Conservation (phyloP, 1,140 invertebrate genomes). For the Ladona fulva region DNA sequence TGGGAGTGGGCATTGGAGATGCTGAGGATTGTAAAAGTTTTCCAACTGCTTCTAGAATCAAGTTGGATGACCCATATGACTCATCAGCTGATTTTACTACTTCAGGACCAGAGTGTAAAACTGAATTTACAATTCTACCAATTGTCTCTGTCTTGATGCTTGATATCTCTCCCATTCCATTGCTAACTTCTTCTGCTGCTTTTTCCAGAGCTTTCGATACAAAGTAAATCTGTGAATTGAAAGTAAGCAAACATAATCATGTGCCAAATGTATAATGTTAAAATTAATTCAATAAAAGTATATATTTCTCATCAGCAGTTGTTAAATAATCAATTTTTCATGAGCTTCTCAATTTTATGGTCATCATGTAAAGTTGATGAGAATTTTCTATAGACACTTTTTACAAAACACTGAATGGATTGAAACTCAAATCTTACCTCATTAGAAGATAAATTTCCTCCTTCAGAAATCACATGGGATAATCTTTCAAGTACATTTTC, state of each 20-base stretch:
- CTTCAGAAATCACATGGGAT: background rate
- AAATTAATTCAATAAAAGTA: no score
- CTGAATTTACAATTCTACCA: background rate
- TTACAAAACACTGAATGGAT: no score
- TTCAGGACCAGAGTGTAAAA: background rate
- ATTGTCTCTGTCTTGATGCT: background rate
- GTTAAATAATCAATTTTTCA: no score
- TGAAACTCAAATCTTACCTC: background rate
- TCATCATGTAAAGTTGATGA: no score
- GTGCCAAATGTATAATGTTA: no score
- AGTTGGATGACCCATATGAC: background rate
- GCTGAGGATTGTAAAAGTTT: background rate
- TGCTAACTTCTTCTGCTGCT: background rate
- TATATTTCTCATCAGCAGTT: no score
- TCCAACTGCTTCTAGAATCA: background rate
- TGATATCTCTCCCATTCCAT: background rate
- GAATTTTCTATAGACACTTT: no score
- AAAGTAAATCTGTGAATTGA: background rate
- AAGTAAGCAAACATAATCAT: background rate
- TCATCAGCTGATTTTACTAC: background rate
- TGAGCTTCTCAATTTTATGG: no score
- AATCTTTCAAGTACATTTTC: background rate
- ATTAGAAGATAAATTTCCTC: background rate
- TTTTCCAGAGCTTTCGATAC: background rate
- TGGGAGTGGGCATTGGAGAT: background rate